A percentile compares a stretch with the other conserved stretches of the same genome.
These are phyloP conservation scores for Pecten maximus DNA, from an alignment of 2,888 invertebrate species.

Conservation along the genomic window DNA sequence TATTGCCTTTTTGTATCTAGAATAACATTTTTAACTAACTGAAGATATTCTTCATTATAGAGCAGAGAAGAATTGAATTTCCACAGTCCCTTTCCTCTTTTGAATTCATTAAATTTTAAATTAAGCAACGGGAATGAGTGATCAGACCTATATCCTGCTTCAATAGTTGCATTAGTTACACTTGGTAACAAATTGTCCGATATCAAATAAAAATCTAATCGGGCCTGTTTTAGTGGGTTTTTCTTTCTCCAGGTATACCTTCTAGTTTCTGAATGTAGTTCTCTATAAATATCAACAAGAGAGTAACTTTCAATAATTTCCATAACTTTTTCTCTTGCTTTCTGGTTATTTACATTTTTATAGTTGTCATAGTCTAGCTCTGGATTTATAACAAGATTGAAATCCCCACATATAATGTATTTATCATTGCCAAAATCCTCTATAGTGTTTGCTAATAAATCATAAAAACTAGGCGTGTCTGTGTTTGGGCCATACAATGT, in stretches of 20 bases:
- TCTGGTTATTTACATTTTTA: slow-evolving; percentile 43
- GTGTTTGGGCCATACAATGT: slow-evolving; percentile 47
- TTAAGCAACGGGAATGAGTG: slow-evolving; percentile 38
- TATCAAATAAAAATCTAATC: slow-evolving; percentile 43
- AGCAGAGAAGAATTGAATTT: no score
- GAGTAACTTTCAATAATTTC: slow-evolving; percentile 37
- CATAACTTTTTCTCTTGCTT: slow-evolving; percentile 16
- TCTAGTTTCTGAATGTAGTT: slow-evolving; percentile 9
- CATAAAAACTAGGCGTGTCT: slow-evolving; percentile 41
- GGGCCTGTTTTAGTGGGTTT: slow-evolving; percentile 36
- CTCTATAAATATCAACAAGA: slow-evolving; percentile 41
- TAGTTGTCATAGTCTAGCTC: no score
- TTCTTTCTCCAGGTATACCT: slow-evolving; percentile 39
- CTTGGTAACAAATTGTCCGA: slow-evolving; percentile 33
- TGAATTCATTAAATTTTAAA: slow-evolving; percentile 34
- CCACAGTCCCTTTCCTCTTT: slow-evolving; percentile 31
- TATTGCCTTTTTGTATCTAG: not conserved
- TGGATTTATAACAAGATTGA: not conserved
- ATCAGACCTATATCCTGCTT: slow-evolving; percentile 41
- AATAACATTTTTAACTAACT: no score
- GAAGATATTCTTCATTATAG: no score
- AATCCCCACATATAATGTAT: not conserved
- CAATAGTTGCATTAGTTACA: slow-evolving; percentile 1
- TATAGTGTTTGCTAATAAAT: not conserved
- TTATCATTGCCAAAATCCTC: no score